phyloP scores from a whole-genome alignment of 92 coral and sea anemone genomes.

The Palythoa grandis region DNA sequence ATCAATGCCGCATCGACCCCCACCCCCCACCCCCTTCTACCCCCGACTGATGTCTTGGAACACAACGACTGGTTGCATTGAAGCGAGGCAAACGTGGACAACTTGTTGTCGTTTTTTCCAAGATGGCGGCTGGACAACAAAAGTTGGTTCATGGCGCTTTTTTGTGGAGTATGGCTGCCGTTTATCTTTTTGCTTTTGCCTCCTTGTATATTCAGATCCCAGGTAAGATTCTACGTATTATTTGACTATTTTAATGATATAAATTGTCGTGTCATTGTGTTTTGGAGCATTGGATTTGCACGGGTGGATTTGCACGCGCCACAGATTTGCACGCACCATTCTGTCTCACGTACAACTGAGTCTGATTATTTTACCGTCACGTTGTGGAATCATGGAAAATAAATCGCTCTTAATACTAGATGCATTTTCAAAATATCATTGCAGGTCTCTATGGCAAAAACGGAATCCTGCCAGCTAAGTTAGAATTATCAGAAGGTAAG shows the following conservation, averaged over 20 bases:
- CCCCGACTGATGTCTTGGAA: too few relatives aligned
- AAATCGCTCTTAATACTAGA: background rate
- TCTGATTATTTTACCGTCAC: background rate
- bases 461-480: slow-evolving; percentile 90
- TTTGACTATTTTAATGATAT: background rate
- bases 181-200: slow-evolving; percentile 88
- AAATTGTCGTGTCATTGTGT: background rate
- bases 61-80: background rate
- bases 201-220: slow-evolving; percentile 94
- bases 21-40: too few relatives aligned
- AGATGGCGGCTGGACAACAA: slow-evolving; percentile 84
- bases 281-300: background rate
- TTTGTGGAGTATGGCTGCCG: slow-evolving; percentile 81
- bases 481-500: slow-evolving; percentile 77
- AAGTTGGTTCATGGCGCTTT: slow-evolving; percentile 67
- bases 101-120: slow-evolving; percentile 24
- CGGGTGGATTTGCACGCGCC: too few relatives aligned
- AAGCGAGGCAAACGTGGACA: background rate
- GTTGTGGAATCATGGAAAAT: background rate
- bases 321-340: background rate
- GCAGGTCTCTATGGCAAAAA: slow-evolving; percentile 93
- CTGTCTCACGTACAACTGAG: background rate
- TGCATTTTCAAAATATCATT: background rate
- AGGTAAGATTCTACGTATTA: slow-evolving; percentile 58
- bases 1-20: too few relatives aligned